Evolutionary conservation across 2,797 vertebrate genomes (phyloP).

Genomic region (Chanos chanos): DNA sequence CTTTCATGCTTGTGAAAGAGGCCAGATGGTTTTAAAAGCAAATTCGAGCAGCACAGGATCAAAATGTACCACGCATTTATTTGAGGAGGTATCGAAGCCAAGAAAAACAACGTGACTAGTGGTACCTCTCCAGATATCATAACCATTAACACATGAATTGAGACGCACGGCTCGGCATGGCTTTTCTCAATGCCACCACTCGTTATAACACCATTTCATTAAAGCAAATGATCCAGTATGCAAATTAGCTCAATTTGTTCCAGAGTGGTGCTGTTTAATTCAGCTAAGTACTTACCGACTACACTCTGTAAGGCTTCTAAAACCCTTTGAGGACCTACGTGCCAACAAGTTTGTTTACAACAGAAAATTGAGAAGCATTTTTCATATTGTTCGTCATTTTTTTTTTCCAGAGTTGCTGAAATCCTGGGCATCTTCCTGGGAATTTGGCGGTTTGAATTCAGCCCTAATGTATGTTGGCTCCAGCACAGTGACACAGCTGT

Average conservation of each 20-base stretch:
- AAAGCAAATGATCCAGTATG: slow-evolving; percentile 26
- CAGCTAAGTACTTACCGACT: neutral
- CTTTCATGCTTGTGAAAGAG: neutral
- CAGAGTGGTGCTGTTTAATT: slow-evolving; percentile 14
- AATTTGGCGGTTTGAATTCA: no score
- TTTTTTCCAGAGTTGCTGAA: no score
- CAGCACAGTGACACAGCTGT: no score
- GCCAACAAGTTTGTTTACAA: slow-evolving; percentile 8
- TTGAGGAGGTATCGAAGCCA: slow-evolving; percentile 18
- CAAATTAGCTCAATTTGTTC: slow-evolving; percentile 28
- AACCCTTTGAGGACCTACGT: no score
- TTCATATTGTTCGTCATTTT: no score
- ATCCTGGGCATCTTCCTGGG: no score
- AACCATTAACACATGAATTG: slow-evolving; percentile 21
- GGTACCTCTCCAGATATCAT: slow-evolving; percentile 9
- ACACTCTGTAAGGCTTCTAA: neutral
- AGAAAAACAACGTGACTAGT: slow-evolving; percentile 10
- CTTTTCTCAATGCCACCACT: slow-evolving; percentile 2
- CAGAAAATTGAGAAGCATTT: no score
- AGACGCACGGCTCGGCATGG: slow-evolving; percentile 7
- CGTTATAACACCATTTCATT: slow-evolving; percentile 32
- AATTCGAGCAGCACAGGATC: neutral
- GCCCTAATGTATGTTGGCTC: no score
- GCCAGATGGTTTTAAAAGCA: neutral
- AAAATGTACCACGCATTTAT: slow-evolving; percentile 25